These are phyloP conservation scores for Benitochromis conjunctus DNA, from an alignment of 2,113 vertebrate species.

Conservation along the genomic window DNA sequence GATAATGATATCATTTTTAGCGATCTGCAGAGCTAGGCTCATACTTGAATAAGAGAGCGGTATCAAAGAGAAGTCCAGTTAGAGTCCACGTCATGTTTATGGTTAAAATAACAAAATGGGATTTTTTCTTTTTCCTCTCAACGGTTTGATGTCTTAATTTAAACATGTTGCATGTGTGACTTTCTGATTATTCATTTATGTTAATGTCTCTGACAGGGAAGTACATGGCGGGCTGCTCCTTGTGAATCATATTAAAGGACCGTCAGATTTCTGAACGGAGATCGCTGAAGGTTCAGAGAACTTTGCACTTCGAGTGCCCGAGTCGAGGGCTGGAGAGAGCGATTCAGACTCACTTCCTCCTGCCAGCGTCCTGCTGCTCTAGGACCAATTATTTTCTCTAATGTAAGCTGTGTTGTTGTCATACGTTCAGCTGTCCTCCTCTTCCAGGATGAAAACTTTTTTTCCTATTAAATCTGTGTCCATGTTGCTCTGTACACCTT, in stretches of 20 bases:
- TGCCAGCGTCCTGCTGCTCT: constrained; percentile 23
- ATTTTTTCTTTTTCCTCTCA: fast-evolving
- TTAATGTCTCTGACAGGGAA: constrained; percentile 61
- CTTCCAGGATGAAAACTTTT: not conserved
- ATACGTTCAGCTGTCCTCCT: not conserved
- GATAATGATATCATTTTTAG: not conserved
- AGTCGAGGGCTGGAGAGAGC: not conserved
- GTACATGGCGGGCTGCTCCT: constrained; percentile 75
- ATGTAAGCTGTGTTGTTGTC: constrained; percentile 11
- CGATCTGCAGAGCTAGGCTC: not conserved
- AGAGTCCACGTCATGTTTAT: fast-evolving
- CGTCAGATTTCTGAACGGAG: not conserved
- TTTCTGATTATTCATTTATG: not conserved
- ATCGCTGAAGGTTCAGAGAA: not conserved
- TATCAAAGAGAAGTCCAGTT: not conserved
- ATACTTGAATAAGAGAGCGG: not conserved
- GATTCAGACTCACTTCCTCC: constrained; percentile 37
- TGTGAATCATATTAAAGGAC: constrained; percentile 49
- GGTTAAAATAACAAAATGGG: not conserved
- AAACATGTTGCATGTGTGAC: not conserved
- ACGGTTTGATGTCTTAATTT: not conserved
- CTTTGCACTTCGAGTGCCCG: constrained; percentile 41
- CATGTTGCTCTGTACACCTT: constrained; percentile 36
- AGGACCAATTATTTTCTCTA: constrained; percentile 42
- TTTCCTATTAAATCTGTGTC: constrained; percentile 22